A percentile compares a stretch with the other conserved stretches of the same genome.
Conservation (phyloP, 1,140 invertebrate genomes). For the Cepaea nemoralis region DNA sequence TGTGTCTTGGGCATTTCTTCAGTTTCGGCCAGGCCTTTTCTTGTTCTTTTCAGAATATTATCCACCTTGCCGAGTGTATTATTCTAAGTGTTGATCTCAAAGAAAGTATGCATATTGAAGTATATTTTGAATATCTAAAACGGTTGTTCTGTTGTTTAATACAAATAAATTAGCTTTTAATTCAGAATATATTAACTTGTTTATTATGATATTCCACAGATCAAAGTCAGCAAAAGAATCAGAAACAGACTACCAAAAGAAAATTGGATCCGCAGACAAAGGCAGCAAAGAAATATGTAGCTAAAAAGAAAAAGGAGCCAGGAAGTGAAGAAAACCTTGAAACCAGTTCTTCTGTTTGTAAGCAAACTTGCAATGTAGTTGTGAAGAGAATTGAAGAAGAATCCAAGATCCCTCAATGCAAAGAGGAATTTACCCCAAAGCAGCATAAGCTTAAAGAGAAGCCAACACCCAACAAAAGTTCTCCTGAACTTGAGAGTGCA, state of each 20-base stretch:
- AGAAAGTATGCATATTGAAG: too few relatives aligned
- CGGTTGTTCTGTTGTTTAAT: too few relatives aligned
- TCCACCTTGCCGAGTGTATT: too few relatives aligned
- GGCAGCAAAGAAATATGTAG: slow-evolving; percentile 3
- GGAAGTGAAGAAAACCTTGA: slow-evolving; percentile 29
- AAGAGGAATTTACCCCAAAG: not conserved
- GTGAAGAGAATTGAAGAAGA: slow-evolving; percentile 40
- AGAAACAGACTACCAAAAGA: slow-evolving; percentile 12
- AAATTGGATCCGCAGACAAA: slow-evolving; percentile 25
- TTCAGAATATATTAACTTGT: not conserved
- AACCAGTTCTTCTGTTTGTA: slow-evolving; percentile 13
- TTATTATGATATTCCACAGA: not conserved
- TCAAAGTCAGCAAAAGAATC: slow-evolving; percentile 9
- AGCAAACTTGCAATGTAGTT: slow-evolving; percentile 36
- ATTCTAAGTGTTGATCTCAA: too few relatives aligned
- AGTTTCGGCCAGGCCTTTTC: too few relatives aligned
- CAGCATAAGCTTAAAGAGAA: slow-evolving; percentile 25
- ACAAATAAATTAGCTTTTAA: too few relatives aligned
- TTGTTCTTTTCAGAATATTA: too few relatives aligned
- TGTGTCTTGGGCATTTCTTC: too few relatives aligned
- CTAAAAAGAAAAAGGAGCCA: slow-evolving; percentile 13
- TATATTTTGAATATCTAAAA: too few relatives aligned
- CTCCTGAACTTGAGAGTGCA: not conserved
- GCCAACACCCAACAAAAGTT: not conserved
- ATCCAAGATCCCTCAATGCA: not conserved